Base-by-base conservation (phyloP, 2,888 invertebrate genomes). In the Drosophila austrosaltans region DNA sequence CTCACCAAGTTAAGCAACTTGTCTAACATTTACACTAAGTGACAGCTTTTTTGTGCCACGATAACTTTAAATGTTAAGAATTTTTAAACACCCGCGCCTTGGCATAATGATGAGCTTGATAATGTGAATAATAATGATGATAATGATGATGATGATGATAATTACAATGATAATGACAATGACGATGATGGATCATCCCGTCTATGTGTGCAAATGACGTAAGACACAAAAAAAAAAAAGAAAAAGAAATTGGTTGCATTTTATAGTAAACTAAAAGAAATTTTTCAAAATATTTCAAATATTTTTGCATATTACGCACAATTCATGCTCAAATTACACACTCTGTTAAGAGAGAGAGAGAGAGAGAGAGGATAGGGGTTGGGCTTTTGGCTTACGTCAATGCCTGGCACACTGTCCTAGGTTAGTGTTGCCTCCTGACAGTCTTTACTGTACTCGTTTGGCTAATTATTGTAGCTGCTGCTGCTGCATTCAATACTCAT, bases 321-420 rank as follows among this genome's bases (percentile, higher is more conserved):
- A 28, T 1, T 12, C 8, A 39, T 30, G 32, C 56, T 56, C 28
- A 5, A n/a, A 30, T 63, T 63, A 42, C 58, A 63, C 40, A 28
- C 28, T 28, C 28, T 16, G 16, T 16, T 28, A 28, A 5, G 40
- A 8, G 3, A 10, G 22, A 2, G 7, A 8, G 20, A 3, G 1
- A 44, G 44, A 22, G 44, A 42, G 42, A 5, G 3, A 6, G n/a
- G 2, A 16, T 6, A 20, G 22, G 20, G 28, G 28, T 30, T 3
- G 6, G 3, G 30, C 5, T 12, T 48, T 3, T 3, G 67, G 76
- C 64, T 77, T 75, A 69, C 57, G 69, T 74, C 79, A 79, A 77
- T 60, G 66, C 61, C 58, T 48, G 53, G 57, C 54, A 36, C 69
- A 56, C 70, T 79, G 80, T 69, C 81, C 67, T 79, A 80, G 79